Evolutionary conservation across 2,888 invertebrate genomes (phyloP).

Genomic region (Drosophila antonietae): DNA sequence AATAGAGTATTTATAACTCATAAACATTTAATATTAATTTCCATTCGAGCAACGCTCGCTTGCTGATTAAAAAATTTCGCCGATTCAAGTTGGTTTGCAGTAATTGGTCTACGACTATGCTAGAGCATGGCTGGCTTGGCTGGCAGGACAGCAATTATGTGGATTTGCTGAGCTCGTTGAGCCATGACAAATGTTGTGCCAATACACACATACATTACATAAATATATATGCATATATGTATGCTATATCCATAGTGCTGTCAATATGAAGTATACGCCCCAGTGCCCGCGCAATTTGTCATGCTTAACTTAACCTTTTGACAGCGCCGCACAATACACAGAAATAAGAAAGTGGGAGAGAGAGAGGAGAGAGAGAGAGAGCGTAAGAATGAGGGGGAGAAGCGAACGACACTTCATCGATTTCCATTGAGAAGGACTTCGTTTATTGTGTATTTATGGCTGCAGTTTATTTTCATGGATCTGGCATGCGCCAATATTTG

Average conservation of each 20-base stretch:
- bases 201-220: constrained; percentile 19
- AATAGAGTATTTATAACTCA: not conserved
- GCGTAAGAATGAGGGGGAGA: not conserved
- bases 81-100: constrained; percentile 16
- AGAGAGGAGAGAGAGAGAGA: no score
- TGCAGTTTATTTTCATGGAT: constrained; percentile 55
- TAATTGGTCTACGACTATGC: constrained; percentile 22
- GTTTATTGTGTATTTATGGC: constrained; percentile 50
- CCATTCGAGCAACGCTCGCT: not conserved
- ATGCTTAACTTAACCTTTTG: constrained; percentile 74
- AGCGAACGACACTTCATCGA: constrained; percentile 1
- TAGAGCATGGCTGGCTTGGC: constrained; percentile 3
- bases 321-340: constrained; percentile 18
- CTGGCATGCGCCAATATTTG: constrained; percentile 57
- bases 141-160: constrained; percentile 40
- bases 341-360: not conserved
- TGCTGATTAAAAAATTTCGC: not conserved
- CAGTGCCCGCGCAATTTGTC: constrained; percentile 60
- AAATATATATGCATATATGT: not conserved
- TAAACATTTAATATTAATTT: not conserved
- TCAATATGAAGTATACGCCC: constrained; percentile 58
- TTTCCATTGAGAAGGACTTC: constrained; percentile 20
- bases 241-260: constrained; percentile 24
- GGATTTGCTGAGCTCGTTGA: constrained; percentile 41
- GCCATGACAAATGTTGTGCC: constrained; percentile 39